Conservation (phyloP, 2,113 vertebrate species). For the Lethenteron reissneri region DNA sequence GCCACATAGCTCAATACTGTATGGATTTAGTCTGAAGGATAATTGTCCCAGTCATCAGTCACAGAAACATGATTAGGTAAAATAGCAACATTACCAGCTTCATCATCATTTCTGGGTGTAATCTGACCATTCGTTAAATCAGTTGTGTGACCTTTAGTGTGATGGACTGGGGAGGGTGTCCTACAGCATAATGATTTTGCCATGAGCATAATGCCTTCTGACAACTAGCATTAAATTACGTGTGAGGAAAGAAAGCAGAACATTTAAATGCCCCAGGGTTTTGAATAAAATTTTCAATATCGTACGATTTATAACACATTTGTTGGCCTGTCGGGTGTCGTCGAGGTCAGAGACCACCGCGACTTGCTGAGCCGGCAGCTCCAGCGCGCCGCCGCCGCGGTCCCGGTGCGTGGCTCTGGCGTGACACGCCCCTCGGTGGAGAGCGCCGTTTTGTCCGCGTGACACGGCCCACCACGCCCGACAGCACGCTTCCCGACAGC, state of each 20-base stretch:
- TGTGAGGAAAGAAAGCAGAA: slow-evolving; percentile 3
- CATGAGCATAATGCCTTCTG: slow-evolving; percentile 3
- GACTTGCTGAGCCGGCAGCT: no score
- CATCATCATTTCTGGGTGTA: slow-evolving; percentile 6
- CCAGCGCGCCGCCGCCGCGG: no score
- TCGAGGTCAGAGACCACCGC: no score
- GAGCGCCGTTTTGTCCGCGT: no score
- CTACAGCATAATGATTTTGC: slow-evolving; percentile 2
- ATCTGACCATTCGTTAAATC: slow-evolving; percentile 6
- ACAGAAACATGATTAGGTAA: slow-evolving; percentile 5
- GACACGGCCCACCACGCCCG: no score
- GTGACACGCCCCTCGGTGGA: no score
- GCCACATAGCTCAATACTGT: slow-evolving; percentile 2
- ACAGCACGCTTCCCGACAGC: no score
- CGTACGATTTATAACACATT: no score
- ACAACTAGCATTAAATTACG: slow-evolving; percentile 1
- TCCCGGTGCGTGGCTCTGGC: no score
- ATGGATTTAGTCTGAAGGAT: slow-evolving; percentile 5
- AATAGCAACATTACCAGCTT: slow-evolving; percentile 6
- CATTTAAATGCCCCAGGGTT: slow-evolving; percentile 5
- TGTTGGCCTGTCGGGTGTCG: no score
- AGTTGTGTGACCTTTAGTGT: slow-evolving; percentile 6
- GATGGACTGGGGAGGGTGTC: slow-evolving; percentile 1
- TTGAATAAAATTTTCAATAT: not conserved
- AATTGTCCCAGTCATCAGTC: slow-evolving; percentile 5